These are phyloP conservation scores for Taenioides sp. DNA, from an alignment of 2,797 vertebrate genomes.

Conservation along the genomic window DNA sequence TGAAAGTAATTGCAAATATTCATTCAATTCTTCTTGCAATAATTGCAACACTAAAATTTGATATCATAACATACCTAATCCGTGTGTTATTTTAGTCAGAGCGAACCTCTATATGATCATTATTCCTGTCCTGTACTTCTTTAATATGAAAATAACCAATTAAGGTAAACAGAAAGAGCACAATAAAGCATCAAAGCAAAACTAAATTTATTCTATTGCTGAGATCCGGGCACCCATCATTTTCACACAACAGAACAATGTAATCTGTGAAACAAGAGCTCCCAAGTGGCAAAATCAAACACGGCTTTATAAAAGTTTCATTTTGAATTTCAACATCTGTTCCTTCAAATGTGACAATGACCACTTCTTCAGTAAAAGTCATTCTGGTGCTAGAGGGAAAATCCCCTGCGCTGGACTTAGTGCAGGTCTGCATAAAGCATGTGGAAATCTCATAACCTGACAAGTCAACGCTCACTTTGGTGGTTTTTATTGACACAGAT, in stretches of 20 bases:
- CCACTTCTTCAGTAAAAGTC: constrained; percentile 28
- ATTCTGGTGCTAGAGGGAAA: constrained; percentile 23
- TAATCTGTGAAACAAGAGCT: constrained; percentile 7
- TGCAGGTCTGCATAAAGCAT: constrained; percentile 46
- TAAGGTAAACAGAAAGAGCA: not conserved
- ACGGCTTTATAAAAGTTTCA: not conserved
- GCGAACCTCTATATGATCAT: not conserved
- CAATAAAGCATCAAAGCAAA: not conserved
- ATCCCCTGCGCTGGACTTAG: constrained; percentile 32
- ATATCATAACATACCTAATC: too few relatives aligned
- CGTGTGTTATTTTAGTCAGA: not conserved
- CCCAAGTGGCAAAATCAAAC: not conserved
- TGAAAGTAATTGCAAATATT: too few relatives aligned
- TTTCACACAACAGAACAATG: constrained; percentile 1
- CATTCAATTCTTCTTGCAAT: too few relatives aligned
- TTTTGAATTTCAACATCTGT: constrained; percentile 11
- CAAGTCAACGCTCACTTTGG: constrained; percentile 43
- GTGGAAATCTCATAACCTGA: constrained; percentile 62
- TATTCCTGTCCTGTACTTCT: not conserved
- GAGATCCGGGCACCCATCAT: not conserved
- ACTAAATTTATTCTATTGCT: not conserved
- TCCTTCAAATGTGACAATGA: constrained; percentile 23
- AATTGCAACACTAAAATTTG: too few relatives aligned
- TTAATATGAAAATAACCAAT: not conserved
- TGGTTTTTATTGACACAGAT: constrained; percentile 65